phyloP scores from a whole-genome alignment of 2,113 vertebrate species.

The Piaya cayana region DNA sequence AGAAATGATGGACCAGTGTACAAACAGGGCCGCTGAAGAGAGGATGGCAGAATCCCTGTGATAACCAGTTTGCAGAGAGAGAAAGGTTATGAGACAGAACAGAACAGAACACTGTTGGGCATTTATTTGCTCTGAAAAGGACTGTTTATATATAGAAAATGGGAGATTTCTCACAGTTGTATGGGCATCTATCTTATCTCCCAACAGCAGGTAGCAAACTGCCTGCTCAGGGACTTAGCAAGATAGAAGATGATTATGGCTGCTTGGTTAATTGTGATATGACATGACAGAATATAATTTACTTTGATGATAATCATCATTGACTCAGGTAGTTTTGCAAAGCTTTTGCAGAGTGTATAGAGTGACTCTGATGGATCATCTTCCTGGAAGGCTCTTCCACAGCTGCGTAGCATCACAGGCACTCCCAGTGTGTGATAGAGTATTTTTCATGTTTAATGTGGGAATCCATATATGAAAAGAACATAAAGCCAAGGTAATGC shows the following conservation, averaged over 20 bases:
- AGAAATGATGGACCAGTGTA: background rate
- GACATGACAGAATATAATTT: slow-evolving; percentile 47
- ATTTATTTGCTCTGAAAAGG: background rate
- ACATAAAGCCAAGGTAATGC: background rate
- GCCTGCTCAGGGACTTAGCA: background rate
- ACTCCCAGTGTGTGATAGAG: background rate
- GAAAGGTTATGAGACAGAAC: background rate
- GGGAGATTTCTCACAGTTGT: background rate
- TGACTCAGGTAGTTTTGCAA: slow-evolving; percentile 37
- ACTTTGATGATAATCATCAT: slow-evolving; percentile 50
- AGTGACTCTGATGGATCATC: background rate
- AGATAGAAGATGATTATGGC: slow-evolving; percentile 7
- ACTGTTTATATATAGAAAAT: background rate
- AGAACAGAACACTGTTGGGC: background rate
- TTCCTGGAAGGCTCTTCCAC: background rate
- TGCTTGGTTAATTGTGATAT: slow-evolving; percentile 52
- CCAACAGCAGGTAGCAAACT: slow-evolving; percentile 9
- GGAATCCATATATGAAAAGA: background rate
- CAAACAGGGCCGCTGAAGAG: rapidly evolving
- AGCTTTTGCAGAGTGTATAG: background rate
- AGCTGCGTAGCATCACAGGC: background rate
- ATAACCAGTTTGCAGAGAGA: background rate
- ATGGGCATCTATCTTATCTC: background rate
- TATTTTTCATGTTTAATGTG: background rate
- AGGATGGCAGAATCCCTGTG: background rate